phyloP scores from a whole-genome alignment of 1,140 invertebrate genomes.

The Drosophila varians region DNA sequence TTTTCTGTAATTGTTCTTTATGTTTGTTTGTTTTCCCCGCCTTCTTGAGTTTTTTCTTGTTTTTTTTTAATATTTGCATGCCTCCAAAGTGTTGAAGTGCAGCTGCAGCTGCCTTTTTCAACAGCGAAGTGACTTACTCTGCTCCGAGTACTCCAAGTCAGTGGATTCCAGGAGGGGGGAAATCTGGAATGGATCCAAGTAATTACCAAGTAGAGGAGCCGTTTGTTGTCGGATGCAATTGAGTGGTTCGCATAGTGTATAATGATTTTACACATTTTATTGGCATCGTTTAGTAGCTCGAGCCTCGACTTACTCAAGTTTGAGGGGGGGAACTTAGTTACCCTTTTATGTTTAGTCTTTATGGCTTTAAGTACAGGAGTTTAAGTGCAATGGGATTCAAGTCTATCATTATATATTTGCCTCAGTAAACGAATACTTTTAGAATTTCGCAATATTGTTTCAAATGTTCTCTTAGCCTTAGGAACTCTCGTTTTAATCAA shows the following conservation, averaged over 20 bases:
- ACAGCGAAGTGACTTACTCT: constrained; percentile 9
- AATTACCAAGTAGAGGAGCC: constrained; percentile 28
- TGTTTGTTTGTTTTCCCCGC: constrained; percentile 56
- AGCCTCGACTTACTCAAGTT: not conserved
- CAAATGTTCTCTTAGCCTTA: too few species aligned
- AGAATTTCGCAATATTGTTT: too few species aligned
- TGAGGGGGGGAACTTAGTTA: not conserved
- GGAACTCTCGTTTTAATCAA: not conserved
- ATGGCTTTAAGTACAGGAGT: not conserved
- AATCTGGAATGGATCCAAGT: constrained; percentile 49
- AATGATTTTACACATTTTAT: constrained; percentile 41
- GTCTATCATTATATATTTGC: too few species aligned
- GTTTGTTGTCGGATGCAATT: constrained; percentile 12
- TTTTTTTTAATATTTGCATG: constrained; percentile 51
- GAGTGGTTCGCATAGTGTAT: constrained; percentile 40
- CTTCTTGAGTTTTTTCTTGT: constrained; percentile 4
- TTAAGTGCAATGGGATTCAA: too few species aligned
- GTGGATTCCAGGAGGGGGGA: not conserved
- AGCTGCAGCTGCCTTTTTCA: constrained; percentile 33
- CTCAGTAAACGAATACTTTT: too few species aligned
- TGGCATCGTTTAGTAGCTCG: constrained; percentile 8
- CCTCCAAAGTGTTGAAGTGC: constrained; percentile 48
- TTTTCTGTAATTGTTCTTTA: constrained; percentile 45
- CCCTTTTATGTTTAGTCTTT: not conserved
- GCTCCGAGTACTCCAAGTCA: constrained; percentile 5